phyloP scores from a whole-genome alignment of 1,140 invertebrate species.

The Cepaea nemoralis region DNA sequence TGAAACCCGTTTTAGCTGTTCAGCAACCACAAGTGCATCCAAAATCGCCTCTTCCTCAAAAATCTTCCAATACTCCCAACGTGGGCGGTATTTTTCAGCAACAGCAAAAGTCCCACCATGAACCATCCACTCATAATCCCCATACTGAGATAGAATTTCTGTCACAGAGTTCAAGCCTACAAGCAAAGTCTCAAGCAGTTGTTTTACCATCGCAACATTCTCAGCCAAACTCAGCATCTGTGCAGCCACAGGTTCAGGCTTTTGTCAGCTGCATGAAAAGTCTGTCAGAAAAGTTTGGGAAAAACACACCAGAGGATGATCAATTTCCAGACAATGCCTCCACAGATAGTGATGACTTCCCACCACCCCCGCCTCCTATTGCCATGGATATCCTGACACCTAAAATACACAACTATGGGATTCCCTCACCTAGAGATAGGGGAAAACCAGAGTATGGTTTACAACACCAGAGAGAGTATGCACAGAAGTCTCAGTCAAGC shows the following conservation, averaged over 20 bases:
- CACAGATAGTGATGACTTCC: constrained; percentile 71
- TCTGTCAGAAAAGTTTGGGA: constrained; percentile 70
- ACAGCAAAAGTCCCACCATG: background rate
- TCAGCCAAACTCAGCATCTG: background rate
- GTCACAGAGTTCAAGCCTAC: background rate
- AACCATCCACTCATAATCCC: background rate
- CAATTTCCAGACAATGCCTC: constrained; percentile 50
- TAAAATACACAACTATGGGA: constrained; percentile 68
- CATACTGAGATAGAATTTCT: background rate
- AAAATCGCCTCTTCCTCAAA: constrained; percentile 23
- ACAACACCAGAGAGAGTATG: constrained; percentile 20
- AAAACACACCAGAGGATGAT: constrained; percentile 50
- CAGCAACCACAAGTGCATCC: constrained; percentile 17
- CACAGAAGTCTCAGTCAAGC: background rate
- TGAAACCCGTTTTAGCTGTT: background rate
- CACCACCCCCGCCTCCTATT: constrained; percentile 73
- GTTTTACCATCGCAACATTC: constrained; percentile 1
- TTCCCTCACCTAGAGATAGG: constrained; percentile 47
- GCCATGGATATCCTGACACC: constrained; percentile 69
- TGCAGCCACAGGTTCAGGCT: constrained; percentile 49
- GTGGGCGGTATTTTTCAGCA: constrained; percentile 18
- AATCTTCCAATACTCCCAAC: background rate
- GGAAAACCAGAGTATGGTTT: constrained; percentile 30
- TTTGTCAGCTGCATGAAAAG: constrained; percentile 73
- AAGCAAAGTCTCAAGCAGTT: background rate